Conservation (phyloP, 2,113 vertebrate species). For the Vanacampus margaritifer region DNA sequence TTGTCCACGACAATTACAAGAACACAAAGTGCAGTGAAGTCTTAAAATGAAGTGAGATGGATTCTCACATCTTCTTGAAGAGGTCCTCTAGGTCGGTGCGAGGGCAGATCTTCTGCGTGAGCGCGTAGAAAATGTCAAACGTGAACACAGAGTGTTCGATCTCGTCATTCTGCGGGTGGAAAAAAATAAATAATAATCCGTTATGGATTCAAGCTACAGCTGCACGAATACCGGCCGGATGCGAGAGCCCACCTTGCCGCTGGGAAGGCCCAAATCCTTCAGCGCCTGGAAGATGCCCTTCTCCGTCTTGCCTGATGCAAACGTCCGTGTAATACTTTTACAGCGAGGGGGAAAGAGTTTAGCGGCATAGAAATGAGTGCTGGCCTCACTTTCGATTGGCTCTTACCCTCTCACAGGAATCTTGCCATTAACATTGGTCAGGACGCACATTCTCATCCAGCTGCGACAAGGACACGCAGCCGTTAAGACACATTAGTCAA, state of each 20-base stretch:
- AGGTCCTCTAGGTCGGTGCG: constrained; percentile 97
- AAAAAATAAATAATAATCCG: not conserved
- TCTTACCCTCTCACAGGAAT: constrained; percentile 96
- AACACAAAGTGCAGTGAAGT: not conserved
- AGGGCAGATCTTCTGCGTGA: constrained; percentile 98
- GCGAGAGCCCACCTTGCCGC: constrained; percentile 85
- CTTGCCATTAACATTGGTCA: constrained; percentile 93
- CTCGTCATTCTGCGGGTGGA: constrained; percentile 90
- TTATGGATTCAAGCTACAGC: not conserved
- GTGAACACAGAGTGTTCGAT: constrained; percentile 91
- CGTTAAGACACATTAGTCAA: not conserved
- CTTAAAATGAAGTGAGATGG: not conserved
- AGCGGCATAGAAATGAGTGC: not conserved
- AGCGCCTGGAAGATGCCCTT: constrained; percentile 98
- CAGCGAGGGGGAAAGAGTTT: not conserved
- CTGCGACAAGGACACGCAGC: constrained; percentile 59
- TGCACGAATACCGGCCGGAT: not conserved
- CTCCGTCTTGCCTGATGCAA: constrained; percentile 98
- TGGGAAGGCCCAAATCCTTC: constrained; percentile 95
- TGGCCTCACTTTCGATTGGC: no score
- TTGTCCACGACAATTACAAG: not conserved
- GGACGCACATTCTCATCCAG: constrained; percentile 97
- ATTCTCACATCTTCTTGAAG: constrained; percentile 94
- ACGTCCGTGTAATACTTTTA: constrained; percentile 92
- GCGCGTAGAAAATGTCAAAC: constrained; percentile 96